Base-by-base conservation (phyloP, 2,888 invertebrate species). In the Nemurella pictetii region DNA sequence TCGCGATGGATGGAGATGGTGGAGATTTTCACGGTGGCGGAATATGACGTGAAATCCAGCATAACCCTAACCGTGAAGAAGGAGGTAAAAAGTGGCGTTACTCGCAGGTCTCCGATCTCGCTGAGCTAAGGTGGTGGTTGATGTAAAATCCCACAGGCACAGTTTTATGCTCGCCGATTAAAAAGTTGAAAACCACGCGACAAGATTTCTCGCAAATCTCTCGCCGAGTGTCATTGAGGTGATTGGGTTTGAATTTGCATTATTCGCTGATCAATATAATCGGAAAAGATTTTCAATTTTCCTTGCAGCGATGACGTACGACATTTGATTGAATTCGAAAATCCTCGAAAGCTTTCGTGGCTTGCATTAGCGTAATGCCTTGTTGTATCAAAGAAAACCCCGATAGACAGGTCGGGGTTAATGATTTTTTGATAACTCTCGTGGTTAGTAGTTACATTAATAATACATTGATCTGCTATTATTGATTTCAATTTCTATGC, bases 361-460 rank as follows among this genome's bases (percentile, higher is more conserved):
- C 20, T 7, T 55, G 55, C 55, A 55, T 55, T 55, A 55, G 55
- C 55, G 55, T 55, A 55, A 55, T 55, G 55, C 55, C 20, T 55
- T 12, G 55, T 7, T 55, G 55, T 55, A 20, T 55, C 55, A 55
- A 55, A 55, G 55, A 55, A 55, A 55, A 55, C 55, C n/a, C 20
- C 55, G 55, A 55, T 55, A 55, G 3, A 55, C 55, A 55, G 55
- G 55, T 55, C 55, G 55, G 55, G 55, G 55, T 55, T 78, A 28
- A 78, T 78, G 29, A 30, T n/a, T 78, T 78, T 28, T 78, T 78
- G 78, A 78, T 78, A 78, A 78, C 30, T 78, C 26, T 75, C 78
- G 5, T 78, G 78, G 26, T 78, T 78, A 27, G n/a, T 27, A 78
- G 30, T 30, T 15, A 78, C 20, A 30, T 30, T 78, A 30, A 78